phyloP scores from a whole-genome alignment of 1,140 invertebrate species.

The Dreissena rostriformis region DNA sequence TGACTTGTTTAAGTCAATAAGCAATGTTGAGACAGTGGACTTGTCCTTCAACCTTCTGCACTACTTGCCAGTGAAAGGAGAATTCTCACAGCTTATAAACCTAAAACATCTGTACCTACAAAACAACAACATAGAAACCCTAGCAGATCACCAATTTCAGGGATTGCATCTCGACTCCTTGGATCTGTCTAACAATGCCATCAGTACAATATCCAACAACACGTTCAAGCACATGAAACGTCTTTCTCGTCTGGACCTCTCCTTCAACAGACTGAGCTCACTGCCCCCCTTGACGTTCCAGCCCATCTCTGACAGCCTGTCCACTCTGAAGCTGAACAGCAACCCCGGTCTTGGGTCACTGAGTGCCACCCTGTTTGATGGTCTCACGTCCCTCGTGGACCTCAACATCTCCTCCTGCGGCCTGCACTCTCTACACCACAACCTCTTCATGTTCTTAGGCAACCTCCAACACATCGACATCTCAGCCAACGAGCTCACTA shows the following conservation, averaged over 20 bases:
- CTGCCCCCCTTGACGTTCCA: conserved; percentile 21
- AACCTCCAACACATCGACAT: conserved; percentile 29
- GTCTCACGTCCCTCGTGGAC: conserved; percentile 17
- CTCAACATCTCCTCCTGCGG: conserved; percentile 46
- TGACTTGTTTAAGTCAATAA: conserved; percentile 32
- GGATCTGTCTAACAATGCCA: conserved; percentile 42
- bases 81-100: conserved; percentile 22
- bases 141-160: conserved; percentile 37
- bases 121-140: conserved; percentile 24
- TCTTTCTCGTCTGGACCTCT: conserved; percentile 39
- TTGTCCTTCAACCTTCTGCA: conserved; percentile 35
- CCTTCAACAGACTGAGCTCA: conserved; percentile 20
- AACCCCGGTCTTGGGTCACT: conserved; percentile 26
- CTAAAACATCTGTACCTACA: conserved; percentile 31
- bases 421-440: not conserved
- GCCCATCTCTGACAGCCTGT: conserved; percentile 24
- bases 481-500: conserved; percentile 39
- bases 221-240: conserved; percentile 25
- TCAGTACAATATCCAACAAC: conserved; percentile 11
- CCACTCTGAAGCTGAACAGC: conserved; percentile 34
- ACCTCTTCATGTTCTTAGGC: conserved; percentile 9
- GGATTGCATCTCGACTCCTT: conserved; percentile 27
- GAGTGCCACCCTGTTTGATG: conserved; percentile 13
- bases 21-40: conserved; percentile 32
- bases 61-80: conserved; percentile 11